Percentiles rank a stretch among this genome's conserved stretches.
Conservation (phyloP, 2,797 vertebrate species). For the Nothura maculosa region DNA sequence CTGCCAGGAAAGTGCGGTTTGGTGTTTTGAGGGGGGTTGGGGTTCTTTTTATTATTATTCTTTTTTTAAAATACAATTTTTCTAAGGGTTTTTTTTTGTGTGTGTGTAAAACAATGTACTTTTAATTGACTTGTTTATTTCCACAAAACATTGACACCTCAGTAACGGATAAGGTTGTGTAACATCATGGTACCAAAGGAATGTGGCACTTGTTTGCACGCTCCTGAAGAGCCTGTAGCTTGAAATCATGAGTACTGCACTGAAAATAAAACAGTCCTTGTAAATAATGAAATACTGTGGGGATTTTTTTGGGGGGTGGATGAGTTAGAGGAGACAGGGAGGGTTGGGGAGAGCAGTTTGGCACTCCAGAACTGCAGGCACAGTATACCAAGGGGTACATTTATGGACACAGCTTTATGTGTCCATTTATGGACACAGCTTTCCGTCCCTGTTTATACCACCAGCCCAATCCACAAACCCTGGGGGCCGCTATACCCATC, state of each 20-base stretch:
- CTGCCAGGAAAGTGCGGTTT: neutral
- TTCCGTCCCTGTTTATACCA: neutral
- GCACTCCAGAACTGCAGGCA: neutral
- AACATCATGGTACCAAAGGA: constrained; percentile 32
- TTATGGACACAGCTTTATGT: neutral
- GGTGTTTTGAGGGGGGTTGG: neutral
- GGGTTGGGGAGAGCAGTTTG: neutral
- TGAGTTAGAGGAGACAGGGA: neutral
- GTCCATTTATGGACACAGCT: neutral
- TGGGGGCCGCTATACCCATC: neutral
- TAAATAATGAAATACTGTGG: neutral
- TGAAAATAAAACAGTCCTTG: neutral
- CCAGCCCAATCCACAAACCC: neutral
- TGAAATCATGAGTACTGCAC: neutral
- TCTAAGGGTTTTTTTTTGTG: neutral
- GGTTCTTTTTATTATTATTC: neutral
- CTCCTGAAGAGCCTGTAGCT: neutral
- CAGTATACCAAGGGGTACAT: neutral
- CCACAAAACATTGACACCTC: neutral
- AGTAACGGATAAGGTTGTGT: neutral
- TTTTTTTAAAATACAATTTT: neutral
- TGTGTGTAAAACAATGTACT: neutral
- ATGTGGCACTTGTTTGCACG: neutral
- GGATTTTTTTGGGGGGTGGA: neutral
- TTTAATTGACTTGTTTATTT: constrained; percentile 45